Conservation (phyloP, 2,797 vertebrate genomes). For the Danio aesculapii region DNA sequence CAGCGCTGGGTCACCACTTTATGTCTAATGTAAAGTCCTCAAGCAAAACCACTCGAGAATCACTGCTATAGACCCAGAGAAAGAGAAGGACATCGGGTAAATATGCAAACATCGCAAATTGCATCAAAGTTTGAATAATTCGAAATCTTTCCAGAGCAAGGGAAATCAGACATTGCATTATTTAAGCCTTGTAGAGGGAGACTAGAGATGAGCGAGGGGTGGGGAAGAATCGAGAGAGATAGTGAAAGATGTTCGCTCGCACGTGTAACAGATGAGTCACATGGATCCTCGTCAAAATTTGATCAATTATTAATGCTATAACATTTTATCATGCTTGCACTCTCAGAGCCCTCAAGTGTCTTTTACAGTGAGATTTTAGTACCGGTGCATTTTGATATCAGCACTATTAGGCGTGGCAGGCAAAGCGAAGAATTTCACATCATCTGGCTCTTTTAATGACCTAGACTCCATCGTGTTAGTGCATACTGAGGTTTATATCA, state of each 20-base stretch:
- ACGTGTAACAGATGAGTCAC: conserved; percentile 56
- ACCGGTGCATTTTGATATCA: conserved; percentile 12
- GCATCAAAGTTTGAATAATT: neutral
- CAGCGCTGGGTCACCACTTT: neutral
- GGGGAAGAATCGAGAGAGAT: conserved; percentile 7
- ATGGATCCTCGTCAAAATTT: conserved; percentile 52
- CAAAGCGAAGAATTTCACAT: neutral
- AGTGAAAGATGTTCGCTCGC: conserved; percentile 41
- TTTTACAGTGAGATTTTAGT: conserved; percentile 9
- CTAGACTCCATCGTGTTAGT: neutral
- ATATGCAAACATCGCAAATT: neutral
- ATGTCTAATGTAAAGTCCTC: conserved; percentile 11
- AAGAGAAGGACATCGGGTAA: neutral
- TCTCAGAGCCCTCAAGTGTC: conserved; percentile 1
- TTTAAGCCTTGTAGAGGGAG: conserved; percentile 6
- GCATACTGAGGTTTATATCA: neutral
- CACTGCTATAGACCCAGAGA: neutral
- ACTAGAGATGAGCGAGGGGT: neutral
- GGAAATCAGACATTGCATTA: neutral
- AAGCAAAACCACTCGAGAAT: conserved; percentile 7
- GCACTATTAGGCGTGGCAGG: conserved; percentile 34
- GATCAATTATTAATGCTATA: conserved; percentile 60
- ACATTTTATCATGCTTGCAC: conserved; percentile 43
- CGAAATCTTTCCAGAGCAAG: neutral
- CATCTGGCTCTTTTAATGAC: neutral